Base-by-base conservation (phyloP, 2,888 invertebrate genomes). In the Xylophagus ater region DNA sequence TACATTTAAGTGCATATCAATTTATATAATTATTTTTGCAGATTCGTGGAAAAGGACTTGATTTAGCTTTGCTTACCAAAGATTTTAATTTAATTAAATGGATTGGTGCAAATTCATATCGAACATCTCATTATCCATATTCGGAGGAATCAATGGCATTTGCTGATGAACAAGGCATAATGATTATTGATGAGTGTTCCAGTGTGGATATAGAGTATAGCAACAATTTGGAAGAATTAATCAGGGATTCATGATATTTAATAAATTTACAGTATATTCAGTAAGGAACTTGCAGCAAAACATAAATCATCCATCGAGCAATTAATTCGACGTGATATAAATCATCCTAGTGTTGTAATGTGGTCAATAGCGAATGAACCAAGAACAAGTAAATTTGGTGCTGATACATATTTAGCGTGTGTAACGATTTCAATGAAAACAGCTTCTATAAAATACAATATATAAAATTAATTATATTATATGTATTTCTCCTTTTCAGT, bases 321-420 rank as follows among this genome's bases (percentile, higher is more conserved):
- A 60, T 67, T 97, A 50, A 81, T 93, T 37, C 73, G 77, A 43
- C 73, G 96, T 36, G 97, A 97, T 66, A 90, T 90, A 60, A 97
- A 97, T 67, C 81, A 90, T 53, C 90, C 97, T 0, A 84, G 89
- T 41, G 93, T 94, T 12, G 75, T 96, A 42, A 85, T 92, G 76
- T 97, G 97, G 97, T 96, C 94, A 4, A 78, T 96, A 41, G 83
- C 94, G 15, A 97, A 97, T 65, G 96, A 97, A 59, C 94, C 96
- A 0, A 70, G 81, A 45, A 82, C 85, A 0, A 69, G 74, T 43
- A 68, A 74, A 38, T 55, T 66, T 12, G 71, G 72, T 37, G 79
- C 93, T 2, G 81, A 78, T 42, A 67, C 71, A 21, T 96, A 96
- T 63, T 96, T 89, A 62, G 75, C 71, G 83, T n/a, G n/a, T n/a